These are phyloP conservation scores for Opisthograptis luteolata DNA, from an alignment of 2,888 invertebrate species.

Conservation along the genomic window DNA sequence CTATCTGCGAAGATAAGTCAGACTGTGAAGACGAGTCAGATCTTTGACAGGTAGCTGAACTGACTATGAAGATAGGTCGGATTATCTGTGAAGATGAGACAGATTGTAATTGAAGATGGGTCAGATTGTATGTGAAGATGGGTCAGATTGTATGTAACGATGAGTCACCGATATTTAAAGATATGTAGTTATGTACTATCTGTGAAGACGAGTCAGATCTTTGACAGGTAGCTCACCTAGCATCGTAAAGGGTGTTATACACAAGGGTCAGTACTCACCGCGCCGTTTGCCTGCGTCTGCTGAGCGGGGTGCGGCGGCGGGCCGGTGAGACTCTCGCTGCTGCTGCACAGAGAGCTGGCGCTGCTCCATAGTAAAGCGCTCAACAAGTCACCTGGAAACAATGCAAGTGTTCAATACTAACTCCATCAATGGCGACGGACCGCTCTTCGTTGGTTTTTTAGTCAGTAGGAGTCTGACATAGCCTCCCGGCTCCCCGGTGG, in stretches of 20 bases:
- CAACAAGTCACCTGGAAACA: conserved; percentile 78
- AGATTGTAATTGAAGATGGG: not conserved
- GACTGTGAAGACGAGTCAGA: too few relatives aligned
- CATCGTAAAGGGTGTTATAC: too few relatives aligned
- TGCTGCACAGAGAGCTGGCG: conserved; percentile 69
- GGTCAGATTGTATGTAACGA: not conserved
- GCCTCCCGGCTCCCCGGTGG: too few relatives aligned
- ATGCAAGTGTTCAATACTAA: too few relatives aligned
- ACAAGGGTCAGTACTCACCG: conserved; percentile 47
- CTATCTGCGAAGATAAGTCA: too few relatives aligned
- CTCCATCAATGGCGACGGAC: too few relatives aligned
- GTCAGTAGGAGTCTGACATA: too few relatives aligned
- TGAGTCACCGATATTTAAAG: not conserved
- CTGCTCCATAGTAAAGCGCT: conserved; percentile 78
- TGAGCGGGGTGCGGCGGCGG: conserved; percentile 63
- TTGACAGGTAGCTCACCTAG: too few relatives aligned
- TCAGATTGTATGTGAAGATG: not conserved
- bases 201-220: too few relatives aligned
- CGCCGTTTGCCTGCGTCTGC: conserved; percentile 56
- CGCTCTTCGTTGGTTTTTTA: not conserved
- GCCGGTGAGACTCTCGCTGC: conserved; percentile 77
- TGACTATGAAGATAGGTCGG: not conserved
- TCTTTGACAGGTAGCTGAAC: too few relatives aligned
- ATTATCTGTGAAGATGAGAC: not conserved
- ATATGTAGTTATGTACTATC: too few relatives aligned